Percentiles rank a stretch among this genome's conserved stretches.
These are phyloP conservation scores for Acanthosoma haemorrhoidale DNA, from an alignment of 2,888 invertebrate genomes.

Conservation along the genomic window DNA sequence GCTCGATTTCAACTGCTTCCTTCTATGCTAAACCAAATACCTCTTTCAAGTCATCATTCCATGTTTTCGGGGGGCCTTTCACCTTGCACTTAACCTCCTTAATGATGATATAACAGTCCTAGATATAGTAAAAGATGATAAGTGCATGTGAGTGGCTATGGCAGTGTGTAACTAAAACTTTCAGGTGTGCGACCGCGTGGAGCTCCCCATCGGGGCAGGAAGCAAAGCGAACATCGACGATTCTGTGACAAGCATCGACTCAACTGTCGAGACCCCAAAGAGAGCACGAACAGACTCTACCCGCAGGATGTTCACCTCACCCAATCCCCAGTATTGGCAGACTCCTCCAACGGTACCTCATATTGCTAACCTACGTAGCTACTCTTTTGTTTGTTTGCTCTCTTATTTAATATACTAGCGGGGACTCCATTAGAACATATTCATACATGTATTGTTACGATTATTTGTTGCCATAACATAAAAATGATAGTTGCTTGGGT, in stretches of 20 bases:
- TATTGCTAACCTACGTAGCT: conserved; percentile 11
- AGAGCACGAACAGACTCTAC: not conserved
- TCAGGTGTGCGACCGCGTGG: not conserved
- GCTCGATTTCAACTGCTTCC: too few relatives aligned
- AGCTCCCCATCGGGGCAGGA: not conserved
- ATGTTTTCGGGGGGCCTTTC: too few relatives aligned
- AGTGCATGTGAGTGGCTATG: not conserved
- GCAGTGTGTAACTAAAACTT: not conserved
- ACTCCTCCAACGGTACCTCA: not conserved
- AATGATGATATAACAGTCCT: too few relatives aligned
- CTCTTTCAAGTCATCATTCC: too few relatives aligned
- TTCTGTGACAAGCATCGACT: not conserved
- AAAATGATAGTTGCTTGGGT: too few relatives aligned
- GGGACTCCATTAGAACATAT: not conserved
- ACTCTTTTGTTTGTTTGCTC: conserved; percentile 16
- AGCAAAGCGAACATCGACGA: not conserved
- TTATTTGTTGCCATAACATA: too few relatives aligned
- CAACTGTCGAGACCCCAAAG: not conserved
- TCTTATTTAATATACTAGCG: not conserved
- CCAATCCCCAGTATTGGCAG: not conserved
- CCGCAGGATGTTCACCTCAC: not conserved
- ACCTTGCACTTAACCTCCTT: too few relatives aligned
- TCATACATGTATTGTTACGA: too few relatives aligned
- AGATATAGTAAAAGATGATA: too few relatives aligned
- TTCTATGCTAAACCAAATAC: too few relatives aligned